Conservation (phyloP, 1,140 invertebrate genomes). For the Zaprionus vittiger region DNA sequence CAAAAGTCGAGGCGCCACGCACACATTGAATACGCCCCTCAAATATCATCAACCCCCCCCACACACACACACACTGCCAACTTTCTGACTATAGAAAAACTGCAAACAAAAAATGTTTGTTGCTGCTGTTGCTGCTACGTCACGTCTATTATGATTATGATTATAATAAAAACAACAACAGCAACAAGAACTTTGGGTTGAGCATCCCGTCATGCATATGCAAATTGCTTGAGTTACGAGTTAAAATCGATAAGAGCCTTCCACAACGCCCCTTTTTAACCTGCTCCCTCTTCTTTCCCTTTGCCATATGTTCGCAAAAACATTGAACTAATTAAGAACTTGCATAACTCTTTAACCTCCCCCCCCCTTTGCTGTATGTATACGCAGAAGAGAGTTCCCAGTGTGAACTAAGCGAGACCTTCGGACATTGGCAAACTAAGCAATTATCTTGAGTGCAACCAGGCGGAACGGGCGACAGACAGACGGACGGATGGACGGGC, state of each 20-base stretch:
- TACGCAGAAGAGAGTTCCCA: not conserved
- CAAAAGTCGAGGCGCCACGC: constrained; percentile 1
- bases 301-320: constrained; percentile 38
- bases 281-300: not conserved
- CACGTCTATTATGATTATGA: constrained; percentile 47
- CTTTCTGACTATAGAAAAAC: constrained; percentile 20
- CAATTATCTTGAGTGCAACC: constrained; percentile 66
- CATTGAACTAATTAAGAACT: constrained; percentile 68
- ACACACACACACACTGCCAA: not conserved
- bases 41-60: not conserved
- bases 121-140: constrained; percentile 17
- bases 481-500: not conserved
- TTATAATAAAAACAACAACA: constrained; percentile 31
- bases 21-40: constrained; percentile 2
- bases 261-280: constrained; percentile 18
- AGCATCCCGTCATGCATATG: constrained; percentile 9
- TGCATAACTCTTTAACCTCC: constrained; percentile 52
- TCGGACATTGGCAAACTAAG: constrained; percentile 30
- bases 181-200: not conserved
- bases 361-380: not conserved
- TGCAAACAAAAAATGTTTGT: constrained; percentile 32
- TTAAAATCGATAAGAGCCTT: constrained; percentile 41
- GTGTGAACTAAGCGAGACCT: constrained; percentile 1
- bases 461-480: constrained; percentile 7
- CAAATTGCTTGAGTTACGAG: constrained; percentile 51